These are phyloP conservation scores for Rallus limicola DNA, from an alignment of 2,113 vertebrate genomes.

Conservation along the genomic window DNA sequence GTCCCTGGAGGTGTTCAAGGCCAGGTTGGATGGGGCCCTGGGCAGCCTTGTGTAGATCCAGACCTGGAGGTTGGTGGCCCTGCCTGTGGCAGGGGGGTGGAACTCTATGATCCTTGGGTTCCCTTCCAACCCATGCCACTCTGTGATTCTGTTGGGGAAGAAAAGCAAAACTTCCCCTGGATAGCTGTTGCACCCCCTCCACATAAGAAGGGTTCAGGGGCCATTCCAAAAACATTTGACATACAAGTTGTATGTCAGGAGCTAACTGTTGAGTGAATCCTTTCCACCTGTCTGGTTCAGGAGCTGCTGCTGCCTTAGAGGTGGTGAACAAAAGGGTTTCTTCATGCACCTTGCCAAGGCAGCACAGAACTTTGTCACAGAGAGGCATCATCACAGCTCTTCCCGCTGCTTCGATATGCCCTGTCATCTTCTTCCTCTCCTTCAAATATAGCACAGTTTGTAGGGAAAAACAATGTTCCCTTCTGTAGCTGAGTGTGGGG, in stretches of 20 bases:
- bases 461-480: neutral
- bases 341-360: neutral
- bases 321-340: neutral
- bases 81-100: too few relatives aligned
- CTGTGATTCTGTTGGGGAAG: neutral
- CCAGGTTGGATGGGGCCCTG: too few relatives aligned
- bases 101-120: too few relatives aligned
- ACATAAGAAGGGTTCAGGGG: neutral
- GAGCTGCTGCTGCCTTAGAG: neutral
- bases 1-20: too few relatives aligned
- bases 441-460: neutral
- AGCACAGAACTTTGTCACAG: neutral
- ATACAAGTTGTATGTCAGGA: neutral
- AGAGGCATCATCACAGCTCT: neutral
- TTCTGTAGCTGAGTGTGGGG: neutral
- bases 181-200: rapidly evolving
- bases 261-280: neutral
- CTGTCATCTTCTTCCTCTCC: neutral
- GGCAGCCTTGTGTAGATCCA: too few relatives aligned
- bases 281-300: neutral
- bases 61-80: too few relatives aligned
- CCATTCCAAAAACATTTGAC: neutral
- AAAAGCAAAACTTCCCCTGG: neutral
- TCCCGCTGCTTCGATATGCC: neutral
- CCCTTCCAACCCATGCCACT: too few relatives aligned